phyloP scores from a whole-genome alignment of 1,140 invertebrate species.

The Neoseiulus cucumeris region DNA sequence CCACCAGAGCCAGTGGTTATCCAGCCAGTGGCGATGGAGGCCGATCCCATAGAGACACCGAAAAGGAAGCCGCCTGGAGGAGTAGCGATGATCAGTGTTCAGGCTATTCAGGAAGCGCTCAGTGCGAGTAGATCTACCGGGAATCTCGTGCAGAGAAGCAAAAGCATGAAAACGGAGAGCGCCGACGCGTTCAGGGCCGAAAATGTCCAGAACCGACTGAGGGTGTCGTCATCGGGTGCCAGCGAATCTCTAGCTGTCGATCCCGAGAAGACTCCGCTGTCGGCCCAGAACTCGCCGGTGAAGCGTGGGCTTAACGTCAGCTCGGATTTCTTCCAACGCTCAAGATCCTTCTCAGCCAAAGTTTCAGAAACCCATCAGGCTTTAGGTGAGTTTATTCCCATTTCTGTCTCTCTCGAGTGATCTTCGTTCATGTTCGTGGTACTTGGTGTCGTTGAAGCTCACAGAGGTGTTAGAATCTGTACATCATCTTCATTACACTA shows the following conservation, averaged over 20 bases:
- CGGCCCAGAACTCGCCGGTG: constrained; percentile 8
- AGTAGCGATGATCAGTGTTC: constrained; percentile 1
- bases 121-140: constrained; percentile 1
- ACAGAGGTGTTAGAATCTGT: too few species aligned
- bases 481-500: too few species aligned
- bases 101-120: constrained; percentile 1
- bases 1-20: neutral
- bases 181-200: constrained; percentile 2
- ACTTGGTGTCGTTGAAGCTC: too few species aligned
- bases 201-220: neutral
- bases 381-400: neutral
- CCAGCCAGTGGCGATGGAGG: neutral
- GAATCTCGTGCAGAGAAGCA: neutral
- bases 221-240: neutral
- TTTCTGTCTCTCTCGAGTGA: too few species aligned
- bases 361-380: constrained; percentile 8
- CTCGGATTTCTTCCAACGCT: constrained; percentile 12
- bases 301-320: constrained; percentile 10
- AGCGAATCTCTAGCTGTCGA: neutral
- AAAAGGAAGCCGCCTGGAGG: constrained; percentile 5
- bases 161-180: constrained; percentile 8
- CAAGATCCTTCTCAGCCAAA: constrained; percentile 10
- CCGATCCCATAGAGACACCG: neutral
- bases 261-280: neutral
- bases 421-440: too few species aligned